Base-by-base conservation (phyloP, 1,140 invertebrate genomes). In the Pentalonia nigronervosa region DNA sequence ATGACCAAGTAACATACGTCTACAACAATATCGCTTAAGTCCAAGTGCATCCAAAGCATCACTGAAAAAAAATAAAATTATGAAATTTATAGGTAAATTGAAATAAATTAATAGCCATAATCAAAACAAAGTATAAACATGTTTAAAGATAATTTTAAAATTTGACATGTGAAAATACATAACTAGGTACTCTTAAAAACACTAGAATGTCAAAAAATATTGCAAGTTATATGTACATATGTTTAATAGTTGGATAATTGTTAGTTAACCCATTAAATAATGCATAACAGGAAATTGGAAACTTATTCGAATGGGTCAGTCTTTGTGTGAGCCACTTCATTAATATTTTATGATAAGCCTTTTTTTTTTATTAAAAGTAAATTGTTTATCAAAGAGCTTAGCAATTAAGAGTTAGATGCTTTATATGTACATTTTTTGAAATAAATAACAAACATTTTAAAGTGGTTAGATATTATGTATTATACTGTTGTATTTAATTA, bases 21-120 rank as follows among this genome's bases (percentile, higher is more conserved):
- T 96, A 95, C 99, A 99, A 95, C 99, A 99, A 95, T 99, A 99
- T 93, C 99, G 96, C 95, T 99, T 99, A 91, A 99, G 95, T 17
- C 99, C 98, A n/a, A 99, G 96, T 9, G 99, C 98, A 95, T 99
- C 99, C 41, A 99, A 95, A 81, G 99, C 99, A 96, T 99, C 99
- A 95, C 99, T 99, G 95, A 76, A 97, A 96, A 94, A 94, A 76
- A 88, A 14, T 1, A 76, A 76, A n/a, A 67, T n/a, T 17, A 30
- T 67, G n/a, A 14, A 67, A n/a, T n/a, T 14, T 4, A 67, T 67
- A 17, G 30, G 30, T 67, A 67, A 67, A 76, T 76, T 2, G 3
- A 9, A 56, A 56, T 56, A 25, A 23, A 56, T 25, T 56, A 25
- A 25, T 56, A 56, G 7, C 23, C 7, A 60, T 60, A 9, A 60